These are phyloP conservation scores for Latheticus oryzae DNA, from an alignment of 2,888 invertebrate species.

Conservation along the genomic window DNA sequence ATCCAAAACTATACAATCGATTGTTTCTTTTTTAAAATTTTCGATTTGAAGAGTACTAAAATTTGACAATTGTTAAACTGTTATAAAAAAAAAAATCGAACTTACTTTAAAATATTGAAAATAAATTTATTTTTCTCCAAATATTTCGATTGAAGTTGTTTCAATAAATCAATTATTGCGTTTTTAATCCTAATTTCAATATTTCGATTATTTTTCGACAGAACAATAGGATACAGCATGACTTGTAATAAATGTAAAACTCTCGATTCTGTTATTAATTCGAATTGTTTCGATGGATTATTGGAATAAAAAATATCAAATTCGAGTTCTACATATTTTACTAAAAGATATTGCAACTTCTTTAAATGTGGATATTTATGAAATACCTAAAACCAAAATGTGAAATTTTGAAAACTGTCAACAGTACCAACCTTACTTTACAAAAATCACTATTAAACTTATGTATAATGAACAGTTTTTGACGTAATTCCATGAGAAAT, in stretches of 20 bases:
- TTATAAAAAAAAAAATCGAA: background rate
- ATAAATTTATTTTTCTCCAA: conserved; percentile 20
- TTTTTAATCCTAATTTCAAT: too few relatives aligned
- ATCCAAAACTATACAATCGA: too few relatives aligned
- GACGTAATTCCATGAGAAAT: conserved; percentile 45
- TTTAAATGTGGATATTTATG: conserved; percentile 31
- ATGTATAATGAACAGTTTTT: conserved; percentile 44
- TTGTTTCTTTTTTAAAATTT: conserved; percentile 2
- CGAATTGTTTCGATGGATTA: conserved; percentile 7
- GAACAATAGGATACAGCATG: conserved; percentile 24
- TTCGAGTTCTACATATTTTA: conserved; percentile 36
- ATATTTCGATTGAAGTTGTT: conserved; percentile 14
- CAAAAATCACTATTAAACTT: conserved; percentile 41
- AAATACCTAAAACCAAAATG: background rate
- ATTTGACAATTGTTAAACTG: background rate
- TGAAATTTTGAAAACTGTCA: conserved; percentile 1
- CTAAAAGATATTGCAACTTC: conserved; percentile 29
- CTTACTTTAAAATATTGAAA: conserved; percentile 30
- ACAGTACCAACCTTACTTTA: conserved; percentile 34
- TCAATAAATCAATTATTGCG: conserved; percentile 17
- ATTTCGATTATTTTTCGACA: too few relatives aligned
- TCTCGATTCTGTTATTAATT: conserved; percentile 20
- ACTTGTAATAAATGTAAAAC: conserved; percentile 26
- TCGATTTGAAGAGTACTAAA: background rate
- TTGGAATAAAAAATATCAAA: conserved; percentile 27